Evolutionary conservation across 1,140 invertebrate genomes (phyloP).

Genomic region (Heliconius hewitsoni): DNA sequence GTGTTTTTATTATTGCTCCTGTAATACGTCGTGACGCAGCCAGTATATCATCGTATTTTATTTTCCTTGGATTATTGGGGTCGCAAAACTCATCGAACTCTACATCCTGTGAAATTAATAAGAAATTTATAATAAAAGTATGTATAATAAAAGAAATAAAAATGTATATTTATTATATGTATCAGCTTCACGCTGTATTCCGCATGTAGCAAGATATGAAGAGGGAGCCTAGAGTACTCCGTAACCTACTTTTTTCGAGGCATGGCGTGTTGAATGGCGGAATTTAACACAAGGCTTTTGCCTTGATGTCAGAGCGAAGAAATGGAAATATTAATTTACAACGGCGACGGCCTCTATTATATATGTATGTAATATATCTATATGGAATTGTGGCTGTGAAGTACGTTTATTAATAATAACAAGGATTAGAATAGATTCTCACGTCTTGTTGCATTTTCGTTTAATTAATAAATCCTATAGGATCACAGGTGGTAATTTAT

Average conservation of each 20-base stretch:
- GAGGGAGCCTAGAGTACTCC: too few relatives aligned
- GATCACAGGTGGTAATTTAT: conserved; percentile 2
- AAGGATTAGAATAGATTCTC: neutral
- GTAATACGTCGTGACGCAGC: conserved; percentile 58
- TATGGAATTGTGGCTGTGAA: too few relatives aligned
- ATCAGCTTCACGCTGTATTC: too few relatives aligned
- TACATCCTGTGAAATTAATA: conserved; percentile 43
- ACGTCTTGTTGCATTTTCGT: conserved; percentile 9
- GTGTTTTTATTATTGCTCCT: conserved; percentile 52
- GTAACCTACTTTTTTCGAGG: too few relatives aligned
- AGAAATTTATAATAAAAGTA: neutral
- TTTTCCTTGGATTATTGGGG: conserved; percentile 63
- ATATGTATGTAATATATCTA: neutral
- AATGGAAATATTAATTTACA: too few relatives aligned
- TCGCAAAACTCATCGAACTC: conserved; percentile 65
- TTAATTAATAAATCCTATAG: neutral
- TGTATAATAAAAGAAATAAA: too few relatives aligned
- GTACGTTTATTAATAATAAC: neutral
- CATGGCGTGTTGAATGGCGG: neutral
- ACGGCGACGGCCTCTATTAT: too few relatives aligned
- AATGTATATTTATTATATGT: too few relatives aligned
- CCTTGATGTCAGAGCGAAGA: too few relatives aligned
- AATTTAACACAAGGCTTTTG: too few relatives aligned
- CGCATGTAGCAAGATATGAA: too few relatives aligned
- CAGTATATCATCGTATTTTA: conserved; percentile 66